These are phyloP conservation scores for Aphelinus certus DNA, from an alignment of 1,140 invertebrate genomes.

Conservation along the genomic window DNA sequence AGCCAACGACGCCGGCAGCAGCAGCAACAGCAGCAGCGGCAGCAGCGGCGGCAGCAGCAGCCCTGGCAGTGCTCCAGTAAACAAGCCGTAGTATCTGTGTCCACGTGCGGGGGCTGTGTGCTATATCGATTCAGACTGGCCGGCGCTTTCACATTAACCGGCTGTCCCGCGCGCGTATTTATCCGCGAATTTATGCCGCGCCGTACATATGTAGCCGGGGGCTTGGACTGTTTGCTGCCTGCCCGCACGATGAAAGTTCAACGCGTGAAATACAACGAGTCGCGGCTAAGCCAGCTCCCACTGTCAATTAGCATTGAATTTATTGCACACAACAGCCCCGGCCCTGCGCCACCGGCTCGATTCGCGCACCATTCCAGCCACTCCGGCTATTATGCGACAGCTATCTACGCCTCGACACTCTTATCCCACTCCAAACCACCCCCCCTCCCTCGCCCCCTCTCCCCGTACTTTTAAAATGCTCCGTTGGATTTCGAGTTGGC, in stretches of 20 bases:
- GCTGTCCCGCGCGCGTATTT: constrained; percentile 53
- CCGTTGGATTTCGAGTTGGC: too few species aligned
- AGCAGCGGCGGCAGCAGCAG: not conserved
- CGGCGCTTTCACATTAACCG: constrained; percentile 50
- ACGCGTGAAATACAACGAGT: constrained; percentile 53
- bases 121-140: constrained; percentile 56
- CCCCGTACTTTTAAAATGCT: not conserved
- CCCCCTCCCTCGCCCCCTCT: not conserved
- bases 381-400: too few species aligned
- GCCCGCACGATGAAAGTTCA: constrained; percentile 51
- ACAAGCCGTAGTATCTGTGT: constrained; percentile 45
- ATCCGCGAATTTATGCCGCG: constrained; percentile 57
- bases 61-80: constrained; percentile 56
- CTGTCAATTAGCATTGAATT: constrained; percentile 60
- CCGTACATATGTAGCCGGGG: constrained; percentile 53
- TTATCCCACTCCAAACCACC: not conserved
- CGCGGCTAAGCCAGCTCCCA: constrained; percentile 30
- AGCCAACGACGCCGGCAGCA: constrained; percentile 38
- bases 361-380: not conserved
- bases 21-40: not conserved
- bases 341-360: not conserved
- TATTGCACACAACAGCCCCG: constrained; percentile 43
- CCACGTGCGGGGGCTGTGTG: not conserved
- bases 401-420: not conserved
- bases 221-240: constrained; percentile 25